Conservation (phyloP, 2,113 vertebrate species). For the Periophthalmus modestus region DNA sequence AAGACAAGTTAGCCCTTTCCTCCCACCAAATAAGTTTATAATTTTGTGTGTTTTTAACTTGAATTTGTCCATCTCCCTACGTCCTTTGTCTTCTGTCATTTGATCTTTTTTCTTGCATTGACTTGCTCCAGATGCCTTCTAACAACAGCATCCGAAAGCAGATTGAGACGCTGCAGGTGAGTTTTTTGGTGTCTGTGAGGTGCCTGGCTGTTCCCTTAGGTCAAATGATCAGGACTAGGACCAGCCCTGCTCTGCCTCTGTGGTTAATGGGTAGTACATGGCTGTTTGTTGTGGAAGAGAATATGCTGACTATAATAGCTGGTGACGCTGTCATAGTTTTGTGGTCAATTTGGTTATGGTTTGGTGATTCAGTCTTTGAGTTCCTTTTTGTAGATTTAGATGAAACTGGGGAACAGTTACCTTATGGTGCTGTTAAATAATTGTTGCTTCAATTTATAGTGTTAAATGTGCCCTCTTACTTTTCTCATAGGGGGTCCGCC, state of each 20-base stretch:
- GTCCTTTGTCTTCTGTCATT: conserved; percentile 74
- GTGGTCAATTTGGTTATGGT: conserved; percentile 22
- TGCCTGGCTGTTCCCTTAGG: conserved; percentile 25
- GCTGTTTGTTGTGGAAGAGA: conserved; percentile 12
- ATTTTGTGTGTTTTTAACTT: conserved; percentile 72
- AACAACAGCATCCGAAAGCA: conserved; percentile 99
- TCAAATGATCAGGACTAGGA: conserved; percentile 28
- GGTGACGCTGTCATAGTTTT: conserved; percentile 17
- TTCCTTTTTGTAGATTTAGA: background rate
- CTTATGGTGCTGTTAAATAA: background rate
- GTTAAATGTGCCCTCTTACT: background rate
- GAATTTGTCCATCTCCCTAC: conserved; percentile 78
- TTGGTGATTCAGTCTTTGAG: conserved; percentile 3
- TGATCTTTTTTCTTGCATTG: conserved; percentile 87
- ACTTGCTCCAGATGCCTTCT: conserved; percentile 99
- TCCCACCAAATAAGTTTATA: conserved; percentile 44
- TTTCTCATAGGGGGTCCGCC: too few relatives aligned
- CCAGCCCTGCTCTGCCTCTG: background rate
- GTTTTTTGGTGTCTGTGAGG: conserved; percentile 66
- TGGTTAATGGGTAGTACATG: background rate
- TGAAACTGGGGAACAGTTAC: background rate
- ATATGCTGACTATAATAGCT: background rate
- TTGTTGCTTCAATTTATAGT: background rate
- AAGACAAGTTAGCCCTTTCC: conserved; percentile 19
- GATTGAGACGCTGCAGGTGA: conserved; percentile 99